A percentile compares a stretch with the other conserved stretches of the same genome.
phyloP scores from a whole-genome alignment of 1,140 invertebrate genomes.

The Anthonomus grandis region DNA sequence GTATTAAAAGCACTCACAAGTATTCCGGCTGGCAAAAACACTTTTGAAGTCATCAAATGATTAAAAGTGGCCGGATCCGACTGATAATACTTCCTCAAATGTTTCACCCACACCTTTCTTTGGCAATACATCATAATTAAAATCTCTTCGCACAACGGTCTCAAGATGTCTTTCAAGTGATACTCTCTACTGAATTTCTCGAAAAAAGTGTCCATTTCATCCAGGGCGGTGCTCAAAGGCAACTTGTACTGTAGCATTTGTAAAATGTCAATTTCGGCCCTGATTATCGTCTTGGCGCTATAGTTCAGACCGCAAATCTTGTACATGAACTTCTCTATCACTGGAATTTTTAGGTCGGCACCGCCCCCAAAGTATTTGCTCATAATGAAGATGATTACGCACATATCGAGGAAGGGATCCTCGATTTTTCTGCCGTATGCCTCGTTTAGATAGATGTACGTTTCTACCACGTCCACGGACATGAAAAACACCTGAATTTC shows the following conservation, averaged over 20 bases:
- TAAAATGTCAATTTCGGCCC: constrained; percentile 35
- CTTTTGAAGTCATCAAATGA: constrained; percentile 33
- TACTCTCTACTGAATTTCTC: constrained; percentile 32
- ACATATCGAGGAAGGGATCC: constrained; percentile 29
- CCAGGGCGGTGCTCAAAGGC: constrained; percentile 33
- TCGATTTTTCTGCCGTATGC: constrained; percentile 21
- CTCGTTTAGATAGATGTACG: constrained; percentile 34
- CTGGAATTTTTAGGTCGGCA: constrained; percentile 28
- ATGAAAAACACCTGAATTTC: constrained; percentile 38
- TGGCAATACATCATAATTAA: constrained; percentile 37
- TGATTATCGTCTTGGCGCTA: constrained; percentile 15
- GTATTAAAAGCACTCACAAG: constrained; percentile 34
- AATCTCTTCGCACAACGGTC: constrained; percentile 33
- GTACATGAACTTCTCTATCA: constrained; percentile 27
- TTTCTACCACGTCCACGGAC: constrained; percentile 32
- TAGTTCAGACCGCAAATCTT: constrained; percentile 26
- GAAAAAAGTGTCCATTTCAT: constrained; percentile 39
- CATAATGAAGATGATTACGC: constrained; percentile 32
- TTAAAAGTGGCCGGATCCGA: constrained; percentile 32
- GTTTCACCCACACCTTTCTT: constrained; percentile 31
- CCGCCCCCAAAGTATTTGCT: constrained; percentile 36
- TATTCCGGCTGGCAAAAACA: constrained; percentile 39
- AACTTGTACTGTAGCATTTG: constrained; percentile 29
- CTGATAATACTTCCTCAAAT: constrained; percentile 35
- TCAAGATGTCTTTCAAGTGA: constrained; percentile 29